Conservation (phyloP, 1,140 invertebrate species). For the Heliothis virescens region DNA sequence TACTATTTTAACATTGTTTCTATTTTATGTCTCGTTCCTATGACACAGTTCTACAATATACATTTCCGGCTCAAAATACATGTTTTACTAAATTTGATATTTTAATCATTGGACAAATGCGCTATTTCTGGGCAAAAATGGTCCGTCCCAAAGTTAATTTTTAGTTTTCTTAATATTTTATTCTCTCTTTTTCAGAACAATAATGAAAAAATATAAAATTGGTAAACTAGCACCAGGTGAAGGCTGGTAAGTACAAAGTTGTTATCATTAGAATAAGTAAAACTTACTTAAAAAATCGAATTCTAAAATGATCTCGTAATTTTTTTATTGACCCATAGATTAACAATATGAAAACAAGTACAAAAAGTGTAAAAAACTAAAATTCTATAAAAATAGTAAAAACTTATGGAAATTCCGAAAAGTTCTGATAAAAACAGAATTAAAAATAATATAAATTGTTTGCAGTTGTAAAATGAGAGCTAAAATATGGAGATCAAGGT, state of each 20-base stretch:
- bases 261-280: not conserved
- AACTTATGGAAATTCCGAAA: not conserved
- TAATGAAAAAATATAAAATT: slow-evolving; percentile 95
- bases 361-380: slow-evolving; percentile 22
- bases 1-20: too few species aligned
- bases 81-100: too few species aligned
- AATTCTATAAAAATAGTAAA: slow-evolving; percentile 18
- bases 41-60: too few species aligned
- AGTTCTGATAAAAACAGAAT: not conserved
- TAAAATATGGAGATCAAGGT: slow-evolving; percentile 34
- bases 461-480: slow-evolving; percentile 49
- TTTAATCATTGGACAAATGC: too few species aligned
- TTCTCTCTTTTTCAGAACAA: slow-evolving; percentile 86
- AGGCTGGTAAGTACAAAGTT: slow-evolving; percentile 52
- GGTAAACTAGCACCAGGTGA: slow-evolving; percentile 88
- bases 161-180: not conserved
- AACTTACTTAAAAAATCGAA: not conserved
- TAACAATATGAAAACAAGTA: not conserved
- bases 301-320: not conserved
- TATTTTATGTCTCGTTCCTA: too few species aligned
- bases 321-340: slow-evolving; percentile 5
- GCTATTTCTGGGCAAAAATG: too few species aligned
- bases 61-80: too few species aligned
- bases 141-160: too few species aligned
- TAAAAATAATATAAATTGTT: slow-evolving; percentile 39